Conservation (phyloP, 2,797 vertebrate species). For the Nyctalus aviator region DNA sequence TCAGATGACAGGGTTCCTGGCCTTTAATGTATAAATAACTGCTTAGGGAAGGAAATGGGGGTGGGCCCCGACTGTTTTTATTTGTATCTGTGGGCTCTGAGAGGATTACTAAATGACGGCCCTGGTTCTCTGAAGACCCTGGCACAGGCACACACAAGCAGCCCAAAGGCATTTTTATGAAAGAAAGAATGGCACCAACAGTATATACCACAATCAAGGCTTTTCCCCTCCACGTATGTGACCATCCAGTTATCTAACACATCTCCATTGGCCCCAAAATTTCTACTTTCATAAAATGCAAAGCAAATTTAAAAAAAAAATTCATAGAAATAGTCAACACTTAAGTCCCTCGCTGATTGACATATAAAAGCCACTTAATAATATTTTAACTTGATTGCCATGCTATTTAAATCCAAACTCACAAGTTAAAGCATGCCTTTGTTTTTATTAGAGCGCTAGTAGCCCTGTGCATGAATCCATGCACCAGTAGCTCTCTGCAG, state of each 20-base stretch:
- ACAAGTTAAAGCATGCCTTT: slow-evolving; percentile 1
- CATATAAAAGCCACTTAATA: slow-evolving; percentile 62
- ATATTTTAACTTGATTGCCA: slow-evolving; percentile 26
- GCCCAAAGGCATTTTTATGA: slow-evolving; percentile 33
- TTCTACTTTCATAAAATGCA: slow-evolving; percentile 65
- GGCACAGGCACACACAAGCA: slow-evolving; percentile 2
- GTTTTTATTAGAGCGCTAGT: slow-evolving; percentile 35
- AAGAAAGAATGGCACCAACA: slow-evolving; percentile 61
- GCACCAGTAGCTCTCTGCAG: too few species aligned
- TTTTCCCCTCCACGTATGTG: neutral
- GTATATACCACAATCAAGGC: neutral
- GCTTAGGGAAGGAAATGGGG: neutral
- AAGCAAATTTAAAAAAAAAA: slow-evolving; percentile 44
- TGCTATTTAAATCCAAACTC: slow-evolving; percentile 13
- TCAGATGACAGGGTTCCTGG: slow-evolving; percentile 17
- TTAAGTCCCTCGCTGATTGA: slow-evolving; percentile 5
- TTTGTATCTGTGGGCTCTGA: slow-evolving; percentile 38
- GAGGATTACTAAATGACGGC: slow-evolving; percentile 67
- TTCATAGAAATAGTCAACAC: slow-evolving; percentile 64
- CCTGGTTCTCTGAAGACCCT: slow-evolving; percentile 38
- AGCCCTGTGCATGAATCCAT: too few species aligned
- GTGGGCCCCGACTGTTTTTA: neutral
- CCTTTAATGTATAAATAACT: slow-evolving; percentile 53
- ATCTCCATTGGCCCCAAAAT: slow-evolving; percentile 19
- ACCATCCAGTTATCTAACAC: neutral